A percentile compares a stretch with the other conserved stretches of the same genome.
Conservation (phyloP, 2,888 invertebrate genomes). For the Drosophila aldrichi region DNA sequence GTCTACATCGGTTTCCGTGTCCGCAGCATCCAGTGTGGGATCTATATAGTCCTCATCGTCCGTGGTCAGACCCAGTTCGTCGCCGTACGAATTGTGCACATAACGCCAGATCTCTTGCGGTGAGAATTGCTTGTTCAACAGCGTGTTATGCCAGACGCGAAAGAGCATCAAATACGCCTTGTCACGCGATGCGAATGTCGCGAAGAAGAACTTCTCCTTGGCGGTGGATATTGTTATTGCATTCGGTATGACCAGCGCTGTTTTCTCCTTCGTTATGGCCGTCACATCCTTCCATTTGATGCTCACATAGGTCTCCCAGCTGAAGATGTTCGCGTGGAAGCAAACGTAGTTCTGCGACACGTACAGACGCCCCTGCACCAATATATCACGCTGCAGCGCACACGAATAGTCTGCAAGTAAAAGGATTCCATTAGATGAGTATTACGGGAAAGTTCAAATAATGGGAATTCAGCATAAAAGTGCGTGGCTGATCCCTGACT, state of each 20-base stretch:
- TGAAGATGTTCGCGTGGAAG: slow-evolving; percentile 98
- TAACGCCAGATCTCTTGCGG: slow-evolving; percentile 95
- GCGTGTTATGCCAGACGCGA: slow-evolving; percentile 97
- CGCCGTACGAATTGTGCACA: slow-evolving; percentile 97
- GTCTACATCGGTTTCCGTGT: slow-evolving; percentile 71
- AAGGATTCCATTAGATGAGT: background rate
- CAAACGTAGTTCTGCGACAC: slow-evolving; percentile 97
- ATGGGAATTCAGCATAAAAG: too few relatives aligned
- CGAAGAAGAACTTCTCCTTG: slow-evolving; percentile 95
- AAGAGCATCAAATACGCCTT: slow-evolving; percentile 98
- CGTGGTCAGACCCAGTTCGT: slow-evolving; percentile 95
- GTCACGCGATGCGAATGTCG: slow-evolving; percentile 97
- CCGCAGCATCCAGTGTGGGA: slow-evolving; percentile 84
- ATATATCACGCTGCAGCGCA: slow-evolving; percentile 97
- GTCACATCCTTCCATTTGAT: slow-evolving; percentile 96
- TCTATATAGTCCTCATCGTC: slow-evolving; percentile 95
- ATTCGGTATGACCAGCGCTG: slow-evolving; percentile 97
- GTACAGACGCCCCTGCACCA: slow-evolving; percentile 97
- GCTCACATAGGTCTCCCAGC: slow-evolving; percentile 96
- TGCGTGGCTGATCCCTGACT: too few relatives aligned
- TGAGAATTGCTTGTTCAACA: slow-evolving; percentile 94
- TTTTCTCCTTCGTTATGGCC: slow-evolving; percentile 97
- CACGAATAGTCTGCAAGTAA: slow-evolving; percentile 94
- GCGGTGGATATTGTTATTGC: slow-evolving; percentile 95
- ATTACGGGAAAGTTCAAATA: too few relatives aligned